Evolutionary conservation across 2,888 invertebrate species (phyloP), one percentile per base, ranked within the genome.

Genomic region (Opisthograptis luteolata): DNA sequence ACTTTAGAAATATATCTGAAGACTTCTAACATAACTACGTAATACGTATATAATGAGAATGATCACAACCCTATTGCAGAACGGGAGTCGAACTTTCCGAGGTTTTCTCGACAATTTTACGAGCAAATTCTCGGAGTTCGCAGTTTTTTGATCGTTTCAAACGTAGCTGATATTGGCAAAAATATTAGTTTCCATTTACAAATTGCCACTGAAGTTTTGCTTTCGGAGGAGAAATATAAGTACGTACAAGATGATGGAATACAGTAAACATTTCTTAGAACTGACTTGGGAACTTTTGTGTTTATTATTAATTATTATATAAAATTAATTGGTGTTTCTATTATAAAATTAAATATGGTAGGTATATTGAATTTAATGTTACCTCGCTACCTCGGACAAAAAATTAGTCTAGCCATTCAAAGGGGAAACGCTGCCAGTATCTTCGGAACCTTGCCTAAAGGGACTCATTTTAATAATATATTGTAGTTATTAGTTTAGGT

Each of bases 101-200:
- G 49, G 44, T 40, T 51, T 45, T 35, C 50, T 44, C 44, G 34
- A 40, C 44, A 45, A 51, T 44, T 51, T 51, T 51, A 51, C 50
- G 50, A 51, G 34, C 20, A 24, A 49, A 51, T 51, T 44, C 30
- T 13, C 28, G n/a, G 35, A 50, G 40, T 45, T 51, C 19, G 50
- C 50, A 51, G 44, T 51, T 51, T 51, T 51, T 51, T 51, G 50
- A 51, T 45, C 50, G 50, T 30, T 45, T 44, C 50, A 40, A 51
- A 45, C 44, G 44, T 30, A 35, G 44, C 50, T 45, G 50, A 36
- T 51, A 51, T 51, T 51, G 40, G 50, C 19, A 36, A 45, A 51
- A 51, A 44, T 51, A 51, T 51, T 51, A 51, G 50, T 51, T 50
- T 45, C 50, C 44, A 51, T 51, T 51, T 51, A 51, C 50, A 45